Base-by-base conservation (phyloP, 1,140 invertebrate genomes). In the Lepidurus couesii region DNA sequence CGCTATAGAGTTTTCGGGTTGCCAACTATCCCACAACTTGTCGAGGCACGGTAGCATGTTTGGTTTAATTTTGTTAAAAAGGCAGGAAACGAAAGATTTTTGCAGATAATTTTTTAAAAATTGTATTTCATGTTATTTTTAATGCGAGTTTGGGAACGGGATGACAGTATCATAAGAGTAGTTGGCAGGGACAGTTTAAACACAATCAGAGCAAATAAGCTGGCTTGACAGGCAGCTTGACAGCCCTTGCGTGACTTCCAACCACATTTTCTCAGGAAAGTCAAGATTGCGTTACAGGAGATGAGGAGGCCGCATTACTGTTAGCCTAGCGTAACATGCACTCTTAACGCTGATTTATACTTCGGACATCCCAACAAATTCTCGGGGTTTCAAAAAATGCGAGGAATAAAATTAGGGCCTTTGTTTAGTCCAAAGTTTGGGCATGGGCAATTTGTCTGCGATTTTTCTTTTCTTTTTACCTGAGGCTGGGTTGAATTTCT, bases 131-230 rank as follows among this genome's bases (percentile, higher is more conserved):
- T 34, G 34, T 34, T 34, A 34, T 4, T 34, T 34, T 34, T 34
- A 34, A 34, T 34, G 3, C 2, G 34, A 34, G 34, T 34, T n/a
- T 21, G 53, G 13, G 13, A 13, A 65, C 6, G 53, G 9, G 16
- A 65, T n/a, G n/a, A 5, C 7, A 21, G 1, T 65, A 65, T 7
- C 13, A 65, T 65, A n/a, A n/a, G 21, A n/a, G 53, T 65, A 65
- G 53, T 13, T 65, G 53, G 21, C 53, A n/a, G 21, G 16, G 53
- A 65, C 53, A 11, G 53, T 65, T 65, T 65, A 65, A 65, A 21
- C 53, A 65, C n/a, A 65, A 65, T 65, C 53, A 65, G 53, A 21
- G 53, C n/a, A 65, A 65, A 65, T 65, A 65, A 65, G 53, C 53
- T 65, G 53, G 21, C 53, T 65, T 65, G 53, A 65, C 53, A 65